Evolutionary conservation across 2,888 invertebrate genomes (phyloP).

Genomic region (Hypomecis punctinalis): DNA sequence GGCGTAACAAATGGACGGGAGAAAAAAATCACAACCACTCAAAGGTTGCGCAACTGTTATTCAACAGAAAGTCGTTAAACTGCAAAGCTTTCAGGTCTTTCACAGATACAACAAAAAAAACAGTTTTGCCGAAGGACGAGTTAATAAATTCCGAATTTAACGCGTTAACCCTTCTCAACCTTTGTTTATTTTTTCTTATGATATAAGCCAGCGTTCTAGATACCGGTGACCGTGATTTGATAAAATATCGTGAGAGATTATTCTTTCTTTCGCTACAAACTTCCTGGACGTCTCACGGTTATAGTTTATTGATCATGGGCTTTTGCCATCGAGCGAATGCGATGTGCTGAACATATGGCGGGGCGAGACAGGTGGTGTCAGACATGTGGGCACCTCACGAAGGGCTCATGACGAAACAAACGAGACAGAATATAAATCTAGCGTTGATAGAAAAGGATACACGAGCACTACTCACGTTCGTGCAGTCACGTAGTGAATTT

Average conservation of each 20-base stretch:
- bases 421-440: slow-evolving; percentile 54
- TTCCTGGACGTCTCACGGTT: slow-evolving; percentile 69
- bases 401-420: slow-evolving; percentile 71
- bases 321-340: slow-evolving; percentile 45
- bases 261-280: slow-evolving; percentile 45
- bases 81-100: slow-evolving; percentile 67
- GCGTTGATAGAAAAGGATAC: slow-evolving; percentile 61
- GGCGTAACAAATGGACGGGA: slow-evolving; percentile 47
- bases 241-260: slow-evolving; percentile 39
- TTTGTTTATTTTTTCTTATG: slow-evolving; percentile 47
- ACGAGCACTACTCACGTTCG: slow-evolving; percentile 49
- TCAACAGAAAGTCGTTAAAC: slow-evolving; percentile 54
- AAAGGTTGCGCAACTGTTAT: slow-evolving; percentile 60
- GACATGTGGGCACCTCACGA: slow-evolving; percentile 71
- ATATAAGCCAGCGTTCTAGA: slow-evolving; percentile 47
- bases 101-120: slow-evolving; percentile 58
- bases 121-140: slow-evolving; percentile 49
- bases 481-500: slow-evolving; percentile 56
- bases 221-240: slow-evolving; percentile 37
- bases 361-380: slow-evolving; percentile 69
- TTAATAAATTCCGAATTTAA: slow-evolving; percentile 50
- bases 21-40: slow-evolving; percentile 51
- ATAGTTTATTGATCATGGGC: slow-evolving; percentile 44
- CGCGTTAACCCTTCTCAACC: slow-evolving; percentile 44
- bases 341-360: slow-evolving; percentile 58